These are phyloP conservation scores for Cosmia trapezina DNA, from an alignment of 2,888 invertebrate genomes.

Conservation along the genomic window DNA sequence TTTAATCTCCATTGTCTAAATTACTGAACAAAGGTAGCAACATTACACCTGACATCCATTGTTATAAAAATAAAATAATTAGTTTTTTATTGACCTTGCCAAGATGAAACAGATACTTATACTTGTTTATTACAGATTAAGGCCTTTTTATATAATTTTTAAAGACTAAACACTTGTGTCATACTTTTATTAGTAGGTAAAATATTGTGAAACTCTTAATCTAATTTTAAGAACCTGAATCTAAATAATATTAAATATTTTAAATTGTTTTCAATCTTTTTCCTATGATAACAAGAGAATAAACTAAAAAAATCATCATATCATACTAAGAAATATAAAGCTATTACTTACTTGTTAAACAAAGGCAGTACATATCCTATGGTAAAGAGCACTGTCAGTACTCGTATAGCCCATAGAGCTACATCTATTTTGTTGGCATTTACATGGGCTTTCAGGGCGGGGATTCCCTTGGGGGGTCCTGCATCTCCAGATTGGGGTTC, in stretches of 20 bases:
- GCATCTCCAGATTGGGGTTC: conserved; percentile 82
- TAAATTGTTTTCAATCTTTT: not conserved
- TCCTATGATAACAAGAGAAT: not conserved
- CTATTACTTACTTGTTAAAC: conserved; percentile 93
- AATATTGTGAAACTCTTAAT: not conserved
- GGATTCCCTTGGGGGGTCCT: conserved; percentile 90
- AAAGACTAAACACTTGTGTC: not conserved
- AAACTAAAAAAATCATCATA: not conserved
- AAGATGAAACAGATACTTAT: not conserved
- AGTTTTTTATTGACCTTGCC: conserved; percentile 5
- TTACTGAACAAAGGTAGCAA: conserved; percentile 28
- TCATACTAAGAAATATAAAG: not conserved
- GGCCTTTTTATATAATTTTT: no score
- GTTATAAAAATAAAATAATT: conserved; percentile 32
- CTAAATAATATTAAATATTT: not conserved
- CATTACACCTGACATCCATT: conserved; percentile 27
- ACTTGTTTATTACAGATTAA: conserved; percentile 4
- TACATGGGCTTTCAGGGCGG: conserved; percentile 93
- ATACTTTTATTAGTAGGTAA: not conserved
- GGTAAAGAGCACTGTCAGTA: conserved; percentile 95
- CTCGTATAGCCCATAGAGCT: conserved; percentile 95
- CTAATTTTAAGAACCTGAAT: not conserved
- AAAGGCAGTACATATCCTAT: conserved; percentile 96
- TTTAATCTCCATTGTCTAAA: conserved; percentile 34
- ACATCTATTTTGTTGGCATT: conserved; percentile 96